Evolutionary conservation across 2,113 vertebrate genomes (phyloP).

Genomic region (Takifugu flavidus): DNA sequence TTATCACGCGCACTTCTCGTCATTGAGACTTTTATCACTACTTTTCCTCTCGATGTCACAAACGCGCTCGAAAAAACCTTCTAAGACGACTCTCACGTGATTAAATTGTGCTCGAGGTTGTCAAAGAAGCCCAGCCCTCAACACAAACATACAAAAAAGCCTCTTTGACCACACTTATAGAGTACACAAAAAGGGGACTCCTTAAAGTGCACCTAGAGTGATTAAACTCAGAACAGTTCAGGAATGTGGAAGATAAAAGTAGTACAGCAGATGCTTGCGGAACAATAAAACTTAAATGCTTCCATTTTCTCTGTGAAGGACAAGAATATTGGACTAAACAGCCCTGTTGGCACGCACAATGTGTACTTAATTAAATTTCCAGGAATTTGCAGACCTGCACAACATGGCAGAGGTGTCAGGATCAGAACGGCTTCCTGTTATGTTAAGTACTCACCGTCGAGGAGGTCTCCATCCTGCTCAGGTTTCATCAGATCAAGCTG

Average conservation of each 20-base stretch:
- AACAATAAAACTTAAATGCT: too few relatives aligned
- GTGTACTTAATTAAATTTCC: too few relatives aligned
- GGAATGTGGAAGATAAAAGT: too few relatives aligned
- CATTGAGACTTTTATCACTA: slow-evolving; percentile 11
- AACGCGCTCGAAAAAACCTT: slow-evolving; percentile 29
- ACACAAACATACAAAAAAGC: too few relatives aligned
- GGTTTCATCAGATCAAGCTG: slow-evolving; percentile 62
- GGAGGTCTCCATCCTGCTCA: slow-evolving; percentile 56
- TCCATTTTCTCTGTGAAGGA: too few relatives aligned
- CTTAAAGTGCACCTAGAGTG: too few relatives aligned
- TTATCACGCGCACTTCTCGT: slow-evolving; percentile 25
- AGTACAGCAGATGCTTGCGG: too few relatives aligned
- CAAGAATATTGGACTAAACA: too few relatives aligned
- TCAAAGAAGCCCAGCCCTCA: neutral
- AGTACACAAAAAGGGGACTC: too few relatives aligned
- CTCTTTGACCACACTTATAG: too few relatives aligned
- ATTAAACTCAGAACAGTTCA: too few relatives aligned
- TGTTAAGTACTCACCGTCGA: slow-evolving; percentile 62
- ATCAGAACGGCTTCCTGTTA: slow-evolving; percentile 19
- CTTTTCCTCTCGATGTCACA: slow-evolving; percentile 25
- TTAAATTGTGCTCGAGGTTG: neutral
- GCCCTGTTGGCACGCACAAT: too few relatives aligned
- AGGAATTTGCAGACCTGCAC: neutral
- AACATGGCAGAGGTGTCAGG: neutral
- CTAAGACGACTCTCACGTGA: slow-evolving; percentile 4